Conservation (phyloP, 2,113 vertebrate genomes). For the Callionymus lyra region DNA sequence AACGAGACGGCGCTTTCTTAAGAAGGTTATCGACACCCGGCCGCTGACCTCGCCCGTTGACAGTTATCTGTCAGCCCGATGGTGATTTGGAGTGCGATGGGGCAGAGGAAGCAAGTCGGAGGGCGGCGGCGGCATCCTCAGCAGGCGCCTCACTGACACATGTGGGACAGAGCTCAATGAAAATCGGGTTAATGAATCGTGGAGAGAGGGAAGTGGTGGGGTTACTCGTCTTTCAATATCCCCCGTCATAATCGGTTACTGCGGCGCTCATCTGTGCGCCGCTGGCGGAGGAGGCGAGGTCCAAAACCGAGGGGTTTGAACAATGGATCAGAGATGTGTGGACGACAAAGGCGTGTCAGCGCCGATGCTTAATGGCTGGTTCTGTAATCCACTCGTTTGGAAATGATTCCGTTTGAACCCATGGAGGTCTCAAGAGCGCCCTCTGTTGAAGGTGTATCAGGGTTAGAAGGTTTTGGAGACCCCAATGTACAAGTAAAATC, state of each 20-base stretch:
- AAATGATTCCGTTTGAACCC: not conserved
- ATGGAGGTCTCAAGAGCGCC: conserved; percentile 17
- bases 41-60: conserved; percentile 25
- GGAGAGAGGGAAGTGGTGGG: conserved; percentile 37
- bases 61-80: conserved; percentile 42
- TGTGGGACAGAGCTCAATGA: conserved; percentile 60
- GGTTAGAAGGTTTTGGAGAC: too few relatives aligned
- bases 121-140: conserved; percentile 30
- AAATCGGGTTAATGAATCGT: conserved; percentile 65
- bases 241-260: conserved; percentile 45
- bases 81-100: conserved; percentile 12
- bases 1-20: not conserved
- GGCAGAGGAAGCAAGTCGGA: conserved; percentile 16
- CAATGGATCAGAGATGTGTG: conserved; percentile 41
- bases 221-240: conserved; percentile 44
- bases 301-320: conserved; percentile 1
- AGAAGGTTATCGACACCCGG: conserved; percentile 8
- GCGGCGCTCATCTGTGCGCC: conserved; percentile 27
- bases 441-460: conserved; percentile 22
- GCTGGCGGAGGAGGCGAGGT: conserved; percentile 21
- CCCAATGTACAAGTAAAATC: too few relatives aligned
- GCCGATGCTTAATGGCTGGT: too few relatives aligned
- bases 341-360: conserved; percentile 47
- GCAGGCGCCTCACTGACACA: conserved; percentile 51
- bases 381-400: too few relatives aligned